Base-by-base conservation (phyloP, 2,888 invertebrate species). In the Lasioglossum figueresi region DNA sequence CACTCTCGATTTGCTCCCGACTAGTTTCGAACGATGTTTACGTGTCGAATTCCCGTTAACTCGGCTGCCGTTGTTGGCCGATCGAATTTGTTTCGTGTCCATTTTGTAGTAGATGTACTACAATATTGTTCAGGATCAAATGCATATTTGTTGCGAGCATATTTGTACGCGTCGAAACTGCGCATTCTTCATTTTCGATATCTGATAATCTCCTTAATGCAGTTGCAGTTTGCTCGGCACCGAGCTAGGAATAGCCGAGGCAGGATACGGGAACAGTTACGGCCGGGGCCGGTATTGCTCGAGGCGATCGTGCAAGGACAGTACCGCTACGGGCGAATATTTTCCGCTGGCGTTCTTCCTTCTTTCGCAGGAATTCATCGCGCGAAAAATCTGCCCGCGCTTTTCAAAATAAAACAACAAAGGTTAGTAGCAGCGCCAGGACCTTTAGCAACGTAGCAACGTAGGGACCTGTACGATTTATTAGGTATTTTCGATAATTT, bases 241-340 rank as follows among this genome's bases (percentile, higher is more conserved):
- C 78, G 77, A 70, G 86, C 87, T 91, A 89, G 91, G 88, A 91
- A 92, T 91, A 92, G 90, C 88, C 86, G 88, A 78, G 88, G 89
- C 92, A 91, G 92, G 92, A 92, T 92, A 92, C 90, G 91, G 88
- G 89, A 92, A 92, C 91, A 91, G 91, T 91, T 92, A 91, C 86
- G 48, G 88, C 85, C 84, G 83, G 77, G 83, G 90, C 90, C 88
- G 88, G 90, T 88, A 89, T 84, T 83, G 91, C 93, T 89, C 88
- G 88, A 89, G 92, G 93, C 91, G 91, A 91, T 91, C 91, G 89
- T 88, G 91, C 92, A 92, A 93, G 92, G 93, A 93, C 92, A 91
- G 92, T 93, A 92, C 93, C 92, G 93, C 93, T 93, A 92, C 88
- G 80, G 90, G 90, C 90, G 87, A 85, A 82, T 86, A 89, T 90